Percentiles rank a stretch among this genome's conserved stretches.
Conservation (phyloP, 2,113 vertebrate genomes). For the Oreochromis niloticus region DNA sequence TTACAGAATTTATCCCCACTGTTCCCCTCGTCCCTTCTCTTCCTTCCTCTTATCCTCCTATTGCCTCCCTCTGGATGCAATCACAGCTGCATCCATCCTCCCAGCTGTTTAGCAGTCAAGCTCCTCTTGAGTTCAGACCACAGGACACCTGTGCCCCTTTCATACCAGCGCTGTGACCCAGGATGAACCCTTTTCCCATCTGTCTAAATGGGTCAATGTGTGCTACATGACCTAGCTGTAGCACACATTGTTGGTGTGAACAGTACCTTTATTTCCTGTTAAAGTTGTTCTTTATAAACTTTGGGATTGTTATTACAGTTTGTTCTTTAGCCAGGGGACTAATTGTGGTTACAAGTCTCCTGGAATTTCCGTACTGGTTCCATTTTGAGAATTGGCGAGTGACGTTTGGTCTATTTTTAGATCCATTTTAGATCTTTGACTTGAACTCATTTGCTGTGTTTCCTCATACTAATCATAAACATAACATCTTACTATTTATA, state of each 20-base stretch:
- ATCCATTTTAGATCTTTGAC: background rate
- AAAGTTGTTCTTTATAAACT: background rate
- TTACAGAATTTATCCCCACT: background rate
- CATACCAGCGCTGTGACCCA: background rate
- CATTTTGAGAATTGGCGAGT: background rate
- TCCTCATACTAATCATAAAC: background rate
- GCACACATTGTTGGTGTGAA: background rate
- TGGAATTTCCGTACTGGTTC: background rate
- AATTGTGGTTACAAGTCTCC: background rate
- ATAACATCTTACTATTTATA: background rate
- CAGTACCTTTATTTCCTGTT: background rate
- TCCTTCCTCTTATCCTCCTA: slow-evolving; percentile 22
- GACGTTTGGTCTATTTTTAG: background rate
- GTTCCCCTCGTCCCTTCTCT: background rate
- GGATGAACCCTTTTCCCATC: background rate
- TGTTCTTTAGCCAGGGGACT: background rate
- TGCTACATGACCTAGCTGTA: background rate
- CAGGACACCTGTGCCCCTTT: slow-evolving; percentile 11
- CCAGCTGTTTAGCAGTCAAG: slow-evolving; percentile 44
- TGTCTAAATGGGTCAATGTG: background rate
- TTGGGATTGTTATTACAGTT: background rate
- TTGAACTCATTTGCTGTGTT: background rate
- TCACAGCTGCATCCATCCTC: slow-evolving; percentile 38
- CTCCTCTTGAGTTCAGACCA: background rate
- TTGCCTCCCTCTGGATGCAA: background rate